These are phyloP conservation scores for Poecilia latipinna DNA, from an alignment of 2,113 vertebrate genomes.

Conservation along the genomic window DNA sequence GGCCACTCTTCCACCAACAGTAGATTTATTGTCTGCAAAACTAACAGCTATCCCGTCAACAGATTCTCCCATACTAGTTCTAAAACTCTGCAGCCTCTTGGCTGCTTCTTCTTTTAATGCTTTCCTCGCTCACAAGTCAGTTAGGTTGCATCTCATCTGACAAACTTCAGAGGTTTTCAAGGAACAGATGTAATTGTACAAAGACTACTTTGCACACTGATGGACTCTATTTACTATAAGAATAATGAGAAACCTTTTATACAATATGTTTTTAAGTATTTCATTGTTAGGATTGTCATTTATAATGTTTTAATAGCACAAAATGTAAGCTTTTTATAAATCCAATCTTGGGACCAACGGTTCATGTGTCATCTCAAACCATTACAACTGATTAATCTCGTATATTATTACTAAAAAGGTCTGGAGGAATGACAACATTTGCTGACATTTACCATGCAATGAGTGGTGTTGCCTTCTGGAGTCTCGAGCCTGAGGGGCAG, in stretches of 20 bases:
- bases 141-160: no score
- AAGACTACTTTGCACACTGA: background rate
- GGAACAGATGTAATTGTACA: background rate
- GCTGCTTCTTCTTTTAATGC: no score
- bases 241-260: background rate
- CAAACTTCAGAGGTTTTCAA: no score
- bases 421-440: background rate
- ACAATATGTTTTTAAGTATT: background rate
- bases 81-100: no score
- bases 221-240: background rate
- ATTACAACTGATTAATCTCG: background rate
- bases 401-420: background rate
- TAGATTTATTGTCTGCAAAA: no score
- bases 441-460: slow-evolving; percentile 83
- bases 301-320: background rate
- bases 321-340: background rate
- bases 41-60: no score
- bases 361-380: background rate
- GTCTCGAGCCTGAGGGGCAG: slow-evolving; percentile 75
- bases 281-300: background rate
- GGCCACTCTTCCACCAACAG: no score
- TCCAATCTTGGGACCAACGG: background rate
- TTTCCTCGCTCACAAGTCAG: no score
- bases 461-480: slow-evolving; percentile 80
- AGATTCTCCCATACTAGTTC: no score